These are phyloP conservation scores for Lumbricus terrestris DNA, from an alignment of 2,888 invertebrate genomes.

Conservation along the genomic window DNA sequence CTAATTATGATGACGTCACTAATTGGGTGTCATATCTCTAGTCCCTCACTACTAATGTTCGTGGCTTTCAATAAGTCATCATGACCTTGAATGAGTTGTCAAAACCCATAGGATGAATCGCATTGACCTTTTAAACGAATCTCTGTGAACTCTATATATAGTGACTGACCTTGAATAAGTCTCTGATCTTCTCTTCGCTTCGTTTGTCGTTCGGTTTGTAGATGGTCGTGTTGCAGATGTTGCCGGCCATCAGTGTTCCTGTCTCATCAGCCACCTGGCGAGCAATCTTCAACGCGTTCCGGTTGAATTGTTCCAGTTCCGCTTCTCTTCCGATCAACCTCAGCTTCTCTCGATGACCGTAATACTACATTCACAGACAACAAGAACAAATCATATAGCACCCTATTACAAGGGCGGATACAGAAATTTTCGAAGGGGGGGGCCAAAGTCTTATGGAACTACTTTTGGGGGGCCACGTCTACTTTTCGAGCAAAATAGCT, in stretches of 20 bases:
- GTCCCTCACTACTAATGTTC: no score
- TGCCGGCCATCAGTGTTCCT: slow-evolving; percentile 54
- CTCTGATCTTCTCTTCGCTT: slow-evolving; percentile 35
- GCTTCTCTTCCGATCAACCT: slow-evolving; percentile 47
- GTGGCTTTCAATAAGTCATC: no score
- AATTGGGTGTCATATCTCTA: no score
- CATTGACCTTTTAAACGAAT: not conserved
- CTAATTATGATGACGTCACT: no score
- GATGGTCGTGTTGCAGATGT: slow-evolving; percentile 50
- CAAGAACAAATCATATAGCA: not conserved
- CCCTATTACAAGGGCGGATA: no score
- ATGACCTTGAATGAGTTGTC: not conserved
- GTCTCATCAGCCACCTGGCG: slow-evolving; percentile 51
- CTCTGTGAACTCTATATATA: not conserved
- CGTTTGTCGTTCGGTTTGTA: slow-evolving; percentile 44
- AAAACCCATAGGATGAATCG: no score
- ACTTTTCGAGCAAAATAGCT: no score
- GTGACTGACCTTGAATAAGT: slow-evolving; percentile 47
- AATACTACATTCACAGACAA: slow-evolving; percentile 45
- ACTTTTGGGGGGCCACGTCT: no score
- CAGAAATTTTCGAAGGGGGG: no score
- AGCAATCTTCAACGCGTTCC: slow-evolving; percentile 49
- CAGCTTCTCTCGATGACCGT: slow-evolving; percentile 53
- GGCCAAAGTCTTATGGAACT: no score
- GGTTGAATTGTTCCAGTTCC: slow-evolving; percentile 49